Percentiles rank a stretch among this genome's conserved stretches.
Evolutionary conservation across 2,113 vertebrate genomes (phyloP).

Genomic region (Crotalus horridus): DNA sequence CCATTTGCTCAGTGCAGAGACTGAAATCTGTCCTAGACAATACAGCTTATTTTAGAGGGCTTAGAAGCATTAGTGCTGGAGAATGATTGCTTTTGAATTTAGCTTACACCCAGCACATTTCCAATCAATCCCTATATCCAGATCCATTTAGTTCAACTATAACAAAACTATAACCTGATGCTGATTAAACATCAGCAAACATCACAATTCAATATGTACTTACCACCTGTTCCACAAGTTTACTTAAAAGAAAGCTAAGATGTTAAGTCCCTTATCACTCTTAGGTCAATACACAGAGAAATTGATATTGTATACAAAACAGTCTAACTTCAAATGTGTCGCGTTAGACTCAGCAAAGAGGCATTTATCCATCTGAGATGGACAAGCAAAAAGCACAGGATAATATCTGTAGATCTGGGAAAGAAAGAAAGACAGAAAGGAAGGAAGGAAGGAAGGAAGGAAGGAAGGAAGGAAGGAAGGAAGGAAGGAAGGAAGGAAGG

Average conservation of each 20-base stretch:
- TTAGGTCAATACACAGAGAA: background rate
- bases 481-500: too few species aligned
- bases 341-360: background rate
- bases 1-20: background rate
- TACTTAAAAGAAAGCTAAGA: background rate
- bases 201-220: background rate
- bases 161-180: background rate
- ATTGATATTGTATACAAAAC: background rate
- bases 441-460: accelerated
- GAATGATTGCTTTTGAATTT: background rate
- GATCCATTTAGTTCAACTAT: background rate
- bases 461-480: too few species aligned
- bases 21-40: background rate
- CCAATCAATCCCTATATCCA: background rate
- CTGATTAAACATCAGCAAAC: background rate
- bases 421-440: too few species aligned
- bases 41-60: background rate
- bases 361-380: background rate
- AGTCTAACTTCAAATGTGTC: background rate
- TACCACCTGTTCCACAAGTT: background rate
- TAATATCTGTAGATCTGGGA: background rate
- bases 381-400: background rate
- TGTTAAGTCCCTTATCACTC: background rate
- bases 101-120: background rate
- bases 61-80: background rate